Conservation (phyloP, 2,888 invertebrate genomes). For the Nasonia oneida region DNA sequence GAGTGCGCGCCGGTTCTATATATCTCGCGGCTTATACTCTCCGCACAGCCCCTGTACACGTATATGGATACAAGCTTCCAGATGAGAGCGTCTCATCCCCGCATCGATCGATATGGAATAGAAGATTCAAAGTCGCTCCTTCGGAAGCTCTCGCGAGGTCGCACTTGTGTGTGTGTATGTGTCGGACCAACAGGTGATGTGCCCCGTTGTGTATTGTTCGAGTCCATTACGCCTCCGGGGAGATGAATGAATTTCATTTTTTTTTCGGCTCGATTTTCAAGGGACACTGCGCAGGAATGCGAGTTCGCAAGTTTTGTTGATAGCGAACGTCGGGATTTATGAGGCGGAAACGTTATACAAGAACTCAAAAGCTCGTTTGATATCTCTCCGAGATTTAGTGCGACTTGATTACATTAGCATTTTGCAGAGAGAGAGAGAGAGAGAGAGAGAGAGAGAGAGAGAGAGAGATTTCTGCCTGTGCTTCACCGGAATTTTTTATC, state of each 20-base stretch:
- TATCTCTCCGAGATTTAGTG: neutral
- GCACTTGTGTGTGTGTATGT: neutral
- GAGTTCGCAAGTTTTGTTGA: neutral
- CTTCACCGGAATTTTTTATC: too few species aligned
- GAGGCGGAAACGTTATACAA: neutral
- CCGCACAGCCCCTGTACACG: neutral
- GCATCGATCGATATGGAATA: neutral
- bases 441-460: too few species aligned
- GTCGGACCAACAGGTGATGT: constrained; percentile 19
- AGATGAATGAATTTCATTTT: neutral
- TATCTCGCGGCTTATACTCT: neutral
- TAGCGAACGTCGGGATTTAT: neutral
- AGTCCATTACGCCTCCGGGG: neutral
- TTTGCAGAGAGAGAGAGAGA: neutral
- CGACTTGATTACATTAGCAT: neutral
- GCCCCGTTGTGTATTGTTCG: neutral
- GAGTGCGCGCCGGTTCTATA: neutral
- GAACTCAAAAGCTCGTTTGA: neutral
- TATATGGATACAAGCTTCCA: neutral
- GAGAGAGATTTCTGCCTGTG: neutral
- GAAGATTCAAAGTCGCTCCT: neutral
- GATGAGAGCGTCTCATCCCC: neutral
- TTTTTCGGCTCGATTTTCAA: neutral
- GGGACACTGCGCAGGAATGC: neutral
- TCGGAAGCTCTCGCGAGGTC: constrained; percentile 8